Conservation (phyloP, 2,888 invertebrate genomes). For the Cylindroiulus punctatus region DNA sequence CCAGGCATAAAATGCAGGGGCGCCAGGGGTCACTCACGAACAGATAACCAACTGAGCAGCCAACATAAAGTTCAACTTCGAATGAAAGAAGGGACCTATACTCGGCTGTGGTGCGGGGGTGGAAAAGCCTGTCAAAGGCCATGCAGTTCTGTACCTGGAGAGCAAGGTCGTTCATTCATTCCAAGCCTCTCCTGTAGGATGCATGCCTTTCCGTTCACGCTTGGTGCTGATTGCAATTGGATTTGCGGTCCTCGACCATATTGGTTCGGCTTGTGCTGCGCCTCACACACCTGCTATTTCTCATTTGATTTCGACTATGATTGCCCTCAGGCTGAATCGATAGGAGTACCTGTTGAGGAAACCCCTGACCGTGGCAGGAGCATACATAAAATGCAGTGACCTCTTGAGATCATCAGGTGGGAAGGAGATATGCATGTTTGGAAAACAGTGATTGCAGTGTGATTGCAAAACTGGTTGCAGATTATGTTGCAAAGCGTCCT, state of each 20-base stretch:
- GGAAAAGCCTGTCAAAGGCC: background rate
- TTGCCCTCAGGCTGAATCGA: background rate
- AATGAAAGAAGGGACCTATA: background rate
- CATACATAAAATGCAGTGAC: background rate
- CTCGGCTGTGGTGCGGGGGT: background rate
- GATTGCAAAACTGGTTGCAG: no score
- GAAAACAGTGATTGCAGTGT: no score
- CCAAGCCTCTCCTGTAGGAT: background rate
- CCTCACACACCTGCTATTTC: background rate
- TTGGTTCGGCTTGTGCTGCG: slow-evolving; percentile 25
- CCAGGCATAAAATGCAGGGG: background rate
- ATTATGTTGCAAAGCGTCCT: no score
- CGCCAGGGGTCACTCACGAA: slow-evolving; percentile 28
- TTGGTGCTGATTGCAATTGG: background rate
- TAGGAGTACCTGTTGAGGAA: background rate
- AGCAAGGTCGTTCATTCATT: slow-evolving; percentile 37
- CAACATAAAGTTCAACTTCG: background rate
- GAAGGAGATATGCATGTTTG: no score
- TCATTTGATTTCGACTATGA: background rate
- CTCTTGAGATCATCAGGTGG: background rate
- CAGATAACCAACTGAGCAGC: slow-evolving; percentile 2
- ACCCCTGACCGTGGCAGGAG: no score
- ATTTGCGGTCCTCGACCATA: slow-evolving; percentile 1
- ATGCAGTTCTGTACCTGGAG: background rate
- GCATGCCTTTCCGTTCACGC: slow-evolving; percentile 28